Base-by-base conservation (phyloP, 2,113 vertebrate genomes). In the Ivindomyrus marchei region DNA sequence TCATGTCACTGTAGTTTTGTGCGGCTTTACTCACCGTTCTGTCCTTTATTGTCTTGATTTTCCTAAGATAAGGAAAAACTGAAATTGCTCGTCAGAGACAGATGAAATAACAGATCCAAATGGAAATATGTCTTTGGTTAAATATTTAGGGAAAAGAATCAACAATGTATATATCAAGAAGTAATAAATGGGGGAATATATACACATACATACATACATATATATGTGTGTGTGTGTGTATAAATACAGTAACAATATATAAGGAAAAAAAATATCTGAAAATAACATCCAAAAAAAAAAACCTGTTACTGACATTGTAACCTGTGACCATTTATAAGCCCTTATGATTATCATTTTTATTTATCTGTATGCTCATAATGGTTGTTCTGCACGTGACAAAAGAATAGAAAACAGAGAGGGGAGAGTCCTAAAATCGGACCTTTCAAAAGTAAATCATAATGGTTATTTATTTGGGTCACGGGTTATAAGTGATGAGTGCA, bases 1-100 rank as follows among this genome's bases (percentile, higher is more conserved):
- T 92, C 95, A 96, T 96, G 96, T 92, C 91, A 47, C 93, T 94
- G 89, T 89, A 89, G 52, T 85, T 89, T 13, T 89, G 39, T 89
- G 53, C 94, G 93, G 94, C 96, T 89, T 89, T 47, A 56, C 27
- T 58, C 46, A 42, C 24, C 77, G 47, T 94, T 94, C 93, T 95
- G 95, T 94, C 95, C 90, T 94, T 90, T 93, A 86, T 91, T 62
- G 89, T 93, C 91, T 94, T 87, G 90, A 88, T 91, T 85, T 85
- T 84, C 66, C 77, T 53, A 83, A 83, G 88, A 89, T 56, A 74
- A 95, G 93, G 92, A 92, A 92, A 92, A 19, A 70, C 91, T 92
- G 80, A 90, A 93, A 92, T 93, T 89, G 80, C 90, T 88, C 85
- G 83, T 53, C 86, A 88, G 89, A 91, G 85, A 56, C 84, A 87